Evolutionary conservation across 2,797 vertebrate genomes (phyloP).

Genomic region (Eulemur albifrons): DNA sequence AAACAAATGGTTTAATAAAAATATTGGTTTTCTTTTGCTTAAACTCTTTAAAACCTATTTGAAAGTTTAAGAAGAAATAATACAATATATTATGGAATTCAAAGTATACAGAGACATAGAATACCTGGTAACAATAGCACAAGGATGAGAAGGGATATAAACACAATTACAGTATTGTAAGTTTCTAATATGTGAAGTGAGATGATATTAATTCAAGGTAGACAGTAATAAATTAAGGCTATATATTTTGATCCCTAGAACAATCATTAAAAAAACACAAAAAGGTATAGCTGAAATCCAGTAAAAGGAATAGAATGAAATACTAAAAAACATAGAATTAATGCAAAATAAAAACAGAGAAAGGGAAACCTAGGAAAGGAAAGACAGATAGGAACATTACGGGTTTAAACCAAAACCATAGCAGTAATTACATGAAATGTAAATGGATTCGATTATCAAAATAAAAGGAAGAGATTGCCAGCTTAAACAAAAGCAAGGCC

Average conservation of each 20-base stretch:
- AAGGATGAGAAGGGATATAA: not conserved
- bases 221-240: not conserved
- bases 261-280: not conserved
- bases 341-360: not conserved
- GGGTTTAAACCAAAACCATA: not conserved
- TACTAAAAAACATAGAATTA: not conserved
- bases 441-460: not conserved
- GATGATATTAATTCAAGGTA: not conserved
- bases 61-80: not conserved
- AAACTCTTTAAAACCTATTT: not conserved
- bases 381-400: not conserved
- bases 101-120: not conserved
- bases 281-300: not conserved
- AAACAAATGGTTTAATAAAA: not conserved
- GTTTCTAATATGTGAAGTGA: not conserved
- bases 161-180: not conserved
- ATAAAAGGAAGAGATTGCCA: not conserved
- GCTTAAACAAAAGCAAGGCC: not conserved
- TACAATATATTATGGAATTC: not conserved
- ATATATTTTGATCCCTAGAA: not conserved
- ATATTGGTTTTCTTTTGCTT: not conserved
- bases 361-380: not conserved
- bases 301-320: not conserved
- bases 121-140: not conserved
- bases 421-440: not conserved